phyloP scores from a whole-genome alignment of 2,113 vertebrate genomes.

The Trinectes maculatus region DNA sequence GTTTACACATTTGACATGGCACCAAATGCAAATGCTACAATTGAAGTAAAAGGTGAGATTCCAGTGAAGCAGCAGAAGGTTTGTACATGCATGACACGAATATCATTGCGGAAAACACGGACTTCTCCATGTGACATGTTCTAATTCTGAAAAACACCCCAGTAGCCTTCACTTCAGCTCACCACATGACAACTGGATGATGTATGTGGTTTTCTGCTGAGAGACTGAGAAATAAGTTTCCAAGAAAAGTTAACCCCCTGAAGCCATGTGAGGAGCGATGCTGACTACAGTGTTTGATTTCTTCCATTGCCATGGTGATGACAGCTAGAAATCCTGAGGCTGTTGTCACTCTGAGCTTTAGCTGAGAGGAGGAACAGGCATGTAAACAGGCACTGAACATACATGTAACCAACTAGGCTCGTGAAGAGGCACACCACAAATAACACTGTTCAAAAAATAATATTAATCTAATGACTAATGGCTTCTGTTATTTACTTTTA shows the following conservation, averaged over 20 bases:
- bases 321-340: constrained; percentile 59
- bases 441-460: not conserved
- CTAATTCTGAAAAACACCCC: constrained; percentile 1
- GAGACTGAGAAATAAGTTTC: constrained; percentile 15
- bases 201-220: constrained; percentile 23
- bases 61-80: not conserved
- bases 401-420: constrained; percentile 21
- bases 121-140: not conserved
- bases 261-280: constrained; percentile 44
- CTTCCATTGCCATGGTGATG: constrained; percentile 47
- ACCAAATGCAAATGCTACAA: constrained; percentile 94
- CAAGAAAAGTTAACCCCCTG: constrained; percentile 29
- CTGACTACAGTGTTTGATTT: constrained; percentile 56
- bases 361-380: constrained; percentile 50
- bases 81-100: not conserved
- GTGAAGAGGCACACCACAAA: not conserved
- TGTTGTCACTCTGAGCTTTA: constrained; percentile 67
- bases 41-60: constrained; percentile 95
- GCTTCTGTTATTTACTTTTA: no score
- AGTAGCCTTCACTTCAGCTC: constrained; percentile 1
- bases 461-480: not conserved
- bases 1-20: constrained; percentile 91
- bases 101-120: not conserved
- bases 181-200: not conserved
- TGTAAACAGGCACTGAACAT: constrained; percentile 55